Base-by-base conservation (phyloP, 2,888 invertebrate species). In the Sesamia inferens region DNA sequence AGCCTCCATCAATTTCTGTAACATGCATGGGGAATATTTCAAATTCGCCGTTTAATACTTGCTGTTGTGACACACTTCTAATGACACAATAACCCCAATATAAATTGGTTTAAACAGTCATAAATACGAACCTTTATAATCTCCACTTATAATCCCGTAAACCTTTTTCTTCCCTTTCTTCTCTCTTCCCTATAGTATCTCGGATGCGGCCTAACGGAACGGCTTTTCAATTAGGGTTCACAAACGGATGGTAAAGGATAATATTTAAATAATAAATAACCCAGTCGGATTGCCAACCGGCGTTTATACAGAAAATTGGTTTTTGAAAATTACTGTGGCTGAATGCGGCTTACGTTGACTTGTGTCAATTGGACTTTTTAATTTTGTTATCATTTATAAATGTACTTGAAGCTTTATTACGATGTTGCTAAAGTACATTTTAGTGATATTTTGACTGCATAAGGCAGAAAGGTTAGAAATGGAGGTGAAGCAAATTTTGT, bases 261-360 rank as follows among this genome's bases (percentile, higher is more conserved):
- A 90, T 89, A 88, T 88, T 89, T 86, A 87, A 88, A 90, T 89
- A 88, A 90, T 88, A 91, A 89, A 90, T 89, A 89, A 76, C 79
- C 78, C 71, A 74, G 70, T 79, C 71, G 79, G 67, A 75, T 76
- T 72, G 68, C 74, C 61, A 88, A 86, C 84, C 86, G 87, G 77
- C 87, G 88, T 90, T 90, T 91, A 87, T 89, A 88, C 85, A 83
- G 83, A 86, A 91, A 89, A 92, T 90, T 89, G 88, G 83, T 90
- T 90, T 89, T 84, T 76, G 71, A 83, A 83, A 75, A 77, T 79
- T 64, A 78, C 48, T 1, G 68, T 58, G 76, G 67, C 62, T 71
- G 63, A 19, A 55, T 66, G 24, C 69, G 71, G 62, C 75, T 71
- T 59, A 54, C 51, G 55, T 4, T 7, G 51, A 42, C 5, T n/a